Evolutionary conservation across 2,113 vertebrate genomes (phyloP).

Genomic region (Chaenogobius annularis): DNA sequence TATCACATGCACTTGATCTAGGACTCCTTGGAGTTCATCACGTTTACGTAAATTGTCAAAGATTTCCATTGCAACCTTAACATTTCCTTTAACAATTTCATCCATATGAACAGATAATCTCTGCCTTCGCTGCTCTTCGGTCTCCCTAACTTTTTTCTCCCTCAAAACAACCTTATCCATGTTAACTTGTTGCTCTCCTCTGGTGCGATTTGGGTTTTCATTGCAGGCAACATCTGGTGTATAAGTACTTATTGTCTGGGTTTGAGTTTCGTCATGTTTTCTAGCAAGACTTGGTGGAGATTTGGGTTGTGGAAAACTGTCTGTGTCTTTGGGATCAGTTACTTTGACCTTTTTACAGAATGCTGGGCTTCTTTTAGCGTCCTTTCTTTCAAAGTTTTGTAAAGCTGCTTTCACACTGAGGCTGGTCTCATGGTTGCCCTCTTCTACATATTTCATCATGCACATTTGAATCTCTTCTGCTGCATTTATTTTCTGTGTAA

Average conservation of each 20-base stretch:
- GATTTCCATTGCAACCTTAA: conserved; percentile 82
- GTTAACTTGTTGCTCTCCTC: conserved; percentile 16
- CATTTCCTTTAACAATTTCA: conserved; percentile 88
- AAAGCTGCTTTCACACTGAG: conserved; percentile 49
- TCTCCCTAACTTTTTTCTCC: conserved; percentile 83
- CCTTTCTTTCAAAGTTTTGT: conserved; percentile 60
- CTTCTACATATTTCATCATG: conserved; percentile 52
- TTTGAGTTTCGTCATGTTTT: conserved; percentile 6
- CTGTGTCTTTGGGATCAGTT: conserved; percentile 2
- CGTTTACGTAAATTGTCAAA: conserved; percentile 85
- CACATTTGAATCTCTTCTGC: conserved; percentile 63
- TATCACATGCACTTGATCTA: conserved; percentile 84
- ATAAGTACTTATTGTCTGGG: conserved; percentile 3
- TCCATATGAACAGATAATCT: conserved; percentile 89
- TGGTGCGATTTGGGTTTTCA: not conserved
- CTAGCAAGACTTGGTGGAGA: not conserved
- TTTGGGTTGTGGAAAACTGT: conserved; percentile 24
- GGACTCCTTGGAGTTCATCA: conserved; percentile 87
- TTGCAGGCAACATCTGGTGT: not conserved
- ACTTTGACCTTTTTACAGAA: conserved; percentile 56
- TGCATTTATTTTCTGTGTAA: conserved; percentile 65
- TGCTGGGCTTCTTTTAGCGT: conserved; percentile 35
- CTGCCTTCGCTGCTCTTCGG: conserved; percentile 83
- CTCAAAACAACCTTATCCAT: conserved; percentile 78
- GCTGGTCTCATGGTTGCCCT: conserved; percentile 48